These are phyloP conservation scores for Burhinus oedicnemus DNA, from an alignment of 2,113 vertebrate genomes.

Conservation along the genomic window DNA sequence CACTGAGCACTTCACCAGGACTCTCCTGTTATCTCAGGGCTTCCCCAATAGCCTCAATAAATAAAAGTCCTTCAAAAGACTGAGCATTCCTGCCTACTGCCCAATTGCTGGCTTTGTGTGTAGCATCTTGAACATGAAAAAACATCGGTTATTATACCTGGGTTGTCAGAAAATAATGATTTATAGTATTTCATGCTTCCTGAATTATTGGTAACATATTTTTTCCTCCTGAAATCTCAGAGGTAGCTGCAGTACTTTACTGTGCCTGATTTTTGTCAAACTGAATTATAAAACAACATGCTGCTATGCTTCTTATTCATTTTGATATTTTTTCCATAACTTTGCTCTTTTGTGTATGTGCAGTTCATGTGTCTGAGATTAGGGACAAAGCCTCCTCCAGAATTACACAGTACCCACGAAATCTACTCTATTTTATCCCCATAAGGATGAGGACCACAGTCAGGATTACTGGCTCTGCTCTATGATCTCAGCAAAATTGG, in stretches of 20 bases:
- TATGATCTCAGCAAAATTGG: not conserved
- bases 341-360: not conserved
- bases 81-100: not conserved
- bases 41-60: not conserved
- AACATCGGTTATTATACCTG: not conserved
- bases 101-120: not conserved
- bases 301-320: not conserved
- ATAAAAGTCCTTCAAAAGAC: not conserved
- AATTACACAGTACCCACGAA: not conserved
- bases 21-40: not conserved
- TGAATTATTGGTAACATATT: not conserved
- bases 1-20: not conserved
- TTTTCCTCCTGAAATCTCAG: constrained; percentile 2
- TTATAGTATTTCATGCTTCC: not conserved
- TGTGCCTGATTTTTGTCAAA: not conserved
- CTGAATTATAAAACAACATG: not conserved
- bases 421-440: not conserved
- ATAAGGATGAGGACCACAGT: not conserved
- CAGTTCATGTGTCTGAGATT: not conserved
- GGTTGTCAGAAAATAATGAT: not conserved
- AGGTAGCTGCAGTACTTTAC: not conserved
- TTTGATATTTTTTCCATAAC: not conserved
- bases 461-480: not conserved
- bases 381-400: not conserved
- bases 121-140: not conserved